Percentiles rank a stretch among this genome's conserved stretches.
phyloP scores from a whole-genome alignment of 1,140 invertebrate genomes.

The Helicoverpa armigera region DNA sequence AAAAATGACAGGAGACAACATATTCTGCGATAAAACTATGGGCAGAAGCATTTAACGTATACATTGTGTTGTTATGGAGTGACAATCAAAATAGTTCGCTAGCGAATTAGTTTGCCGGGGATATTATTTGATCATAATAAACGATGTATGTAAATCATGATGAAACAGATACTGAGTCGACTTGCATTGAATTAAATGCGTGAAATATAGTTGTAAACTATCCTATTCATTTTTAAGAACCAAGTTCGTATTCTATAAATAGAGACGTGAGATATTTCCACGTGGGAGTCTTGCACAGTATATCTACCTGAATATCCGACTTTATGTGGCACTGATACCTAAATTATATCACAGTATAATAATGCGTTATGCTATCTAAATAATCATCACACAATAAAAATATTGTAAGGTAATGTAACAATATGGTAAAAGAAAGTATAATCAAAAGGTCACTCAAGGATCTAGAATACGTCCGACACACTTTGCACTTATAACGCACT shows the following conservation, averaged over 20 bases:
- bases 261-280: conserved; percentile 84
- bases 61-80: conserved; percentile 24
- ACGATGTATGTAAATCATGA: neutral
- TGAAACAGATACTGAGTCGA: neutral
- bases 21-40: conserved; percentile 7
- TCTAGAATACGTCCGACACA: conserved; percentile 75
- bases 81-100: conserved; percentile 27
- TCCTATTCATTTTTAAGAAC: conserved; percentile 77
- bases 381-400: conserved; percentile 62
- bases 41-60: conserved; percentile 26
- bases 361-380: conserved; percentile 63
- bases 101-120: conserved; percentile 15
- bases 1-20: conserved; percentile 18
- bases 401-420: conserved; percentile 69
- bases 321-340: conserved; percentile 74
- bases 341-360: conserved; percentile 75
- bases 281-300: conserved; percentile 81
- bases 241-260: conserved; percentile 83
- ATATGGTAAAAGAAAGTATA: conserved; percentile 84
- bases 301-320: conserved; percentile 71
- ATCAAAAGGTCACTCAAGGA: conserved; percentile 84
- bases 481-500: conserved; percentile 73
- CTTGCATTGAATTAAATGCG: conserved; percentile 12
- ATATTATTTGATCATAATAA: neutral
- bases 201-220: conserved; percentile 60